Evolutionary conservation across 2,113 vertebrate genomes (phyloP).

Genomic region (Thunnus maccoyii): DNA sequence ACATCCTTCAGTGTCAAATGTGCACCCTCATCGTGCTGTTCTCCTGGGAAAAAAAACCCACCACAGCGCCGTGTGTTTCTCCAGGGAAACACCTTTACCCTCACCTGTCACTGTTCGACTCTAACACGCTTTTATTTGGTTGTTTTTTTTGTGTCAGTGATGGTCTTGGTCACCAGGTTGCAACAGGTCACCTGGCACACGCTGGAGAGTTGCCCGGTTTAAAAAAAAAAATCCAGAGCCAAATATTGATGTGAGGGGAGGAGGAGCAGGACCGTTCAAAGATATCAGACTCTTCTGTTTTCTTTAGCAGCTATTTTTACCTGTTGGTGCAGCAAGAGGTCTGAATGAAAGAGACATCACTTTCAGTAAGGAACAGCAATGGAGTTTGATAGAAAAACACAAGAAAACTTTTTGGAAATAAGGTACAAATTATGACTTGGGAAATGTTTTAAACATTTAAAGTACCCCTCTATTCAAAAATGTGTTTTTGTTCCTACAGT

Average conservation of each 20-base stretch:
- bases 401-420: not conserved
- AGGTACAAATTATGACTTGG: not conserved
- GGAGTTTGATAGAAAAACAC: not conserved
- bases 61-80: not conserved
- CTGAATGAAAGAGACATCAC: not conserved
- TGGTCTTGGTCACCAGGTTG: not conserved
- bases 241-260: not conserved
- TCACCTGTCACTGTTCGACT: slow-evolving; percentile 43
- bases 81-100: slow-evolving; percentile 23
- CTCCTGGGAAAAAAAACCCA: slow-evolving; percentile 16
- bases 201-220: not conserved
- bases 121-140: slow-evolving; percentile 1
- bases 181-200: slow-evolving; percentile 16
- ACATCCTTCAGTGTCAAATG: not conserved
- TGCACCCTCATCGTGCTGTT: not conserved
- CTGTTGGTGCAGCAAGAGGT: slow-evolving; percentile 4
- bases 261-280: not conserved
- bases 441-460: too few relatives aligned
- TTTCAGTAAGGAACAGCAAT: not conserved
- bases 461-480: too few relatives aligned
- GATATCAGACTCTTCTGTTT: not conserved
- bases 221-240: not conserved
- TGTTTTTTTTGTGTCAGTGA: slow-evolving; percentile 12
- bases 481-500: too few relatives aligned
- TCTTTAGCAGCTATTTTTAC: not conserved